phyloP scores from a whole-genome alignment of 2,888 invertebrate genomes.

The Polyploca ridens region DNA sequence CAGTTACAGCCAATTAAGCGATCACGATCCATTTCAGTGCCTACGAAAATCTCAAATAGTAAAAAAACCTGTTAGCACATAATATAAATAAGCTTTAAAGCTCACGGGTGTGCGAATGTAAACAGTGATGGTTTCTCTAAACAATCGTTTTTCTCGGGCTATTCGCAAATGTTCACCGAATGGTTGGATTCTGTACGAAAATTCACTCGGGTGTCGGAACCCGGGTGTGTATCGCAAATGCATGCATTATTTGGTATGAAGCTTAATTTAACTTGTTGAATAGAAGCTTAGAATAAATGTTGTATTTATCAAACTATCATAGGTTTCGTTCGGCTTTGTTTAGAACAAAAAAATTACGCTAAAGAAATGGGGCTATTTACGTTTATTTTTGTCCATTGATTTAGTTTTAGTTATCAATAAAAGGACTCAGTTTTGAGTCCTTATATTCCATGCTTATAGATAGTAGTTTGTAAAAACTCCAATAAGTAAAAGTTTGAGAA shows the following conservation, averaged over 20 bases:
- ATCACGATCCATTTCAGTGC: background rate
- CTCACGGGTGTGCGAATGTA: constrained; percentile 65
- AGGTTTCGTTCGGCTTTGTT: too few species aligned
- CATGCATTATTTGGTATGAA: background rate
- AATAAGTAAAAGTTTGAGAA: constrained; percentile 19
- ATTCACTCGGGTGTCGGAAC: background rate
- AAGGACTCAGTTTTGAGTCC: too few species aligned
- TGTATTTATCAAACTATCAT: background rate
- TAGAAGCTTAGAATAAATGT: background rate
- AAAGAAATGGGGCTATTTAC: background rate
- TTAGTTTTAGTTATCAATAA: too few species aligned
- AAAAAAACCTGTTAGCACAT: constrained; percentile 26
- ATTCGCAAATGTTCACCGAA: background rate
- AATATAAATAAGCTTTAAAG: constrained; percentile 27
- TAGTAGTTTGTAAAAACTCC: background rate
- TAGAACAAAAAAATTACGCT: background rate
- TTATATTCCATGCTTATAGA: too few species aligned
- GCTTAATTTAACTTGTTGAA: constrained; percentile 3
- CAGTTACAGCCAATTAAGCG: constrained; percentile 17
- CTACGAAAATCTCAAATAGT: constrained; percentile 19
- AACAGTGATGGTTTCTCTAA: constrained; percentile 68
- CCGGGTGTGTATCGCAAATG: background rate
- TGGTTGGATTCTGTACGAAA: background rate
- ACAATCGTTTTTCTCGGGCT: constrained; percentile 55
- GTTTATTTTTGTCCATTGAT: background rate